Conservation (phyloP, 2,888 invertebrate species). For the Elegia similella region DNA sequence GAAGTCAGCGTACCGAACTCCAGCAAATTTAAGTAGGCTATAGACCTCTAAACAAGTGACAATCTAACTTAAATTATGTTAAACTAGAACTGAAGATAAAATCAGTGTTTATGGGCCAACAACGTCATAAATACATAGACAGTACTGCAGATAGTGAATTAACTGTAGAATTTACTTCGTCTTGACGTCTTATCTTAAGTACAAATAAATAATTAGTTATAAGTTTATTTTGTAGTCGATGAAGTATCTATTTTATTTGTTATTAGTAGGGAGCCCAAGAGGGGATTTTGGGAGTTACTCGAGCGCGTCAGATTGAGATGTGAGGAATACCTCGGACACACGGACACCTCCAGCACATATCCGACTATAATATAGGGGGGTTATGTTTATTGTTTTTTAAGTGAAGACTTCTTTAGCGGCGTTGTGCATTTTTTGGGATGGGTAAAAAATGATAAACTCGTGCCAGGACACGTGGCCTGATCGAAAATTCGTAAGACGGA, state of each 20-base stretch:
- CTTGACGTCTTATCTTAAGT: not conserved
- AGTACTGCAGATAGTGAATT: not conserved
- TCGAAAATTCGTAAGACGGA: no score
- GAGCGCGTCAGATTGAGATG: no score
- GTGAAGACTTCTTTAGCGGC: no score
- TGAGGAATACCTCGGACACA: no score
- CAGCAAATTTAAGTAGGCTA: constrained; percentile 6
- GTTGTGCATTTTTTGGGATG: no score
- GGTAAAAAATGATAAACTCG: no score
- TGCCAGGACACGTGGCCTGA: no score
- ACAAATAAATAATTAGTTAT: not conserved
- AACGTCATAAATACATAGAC: constrained; percentile 7
- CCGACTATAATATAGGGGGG: no score
- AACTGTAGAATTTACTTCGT: not conserved
- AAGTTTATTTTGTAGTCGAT: not conserved
- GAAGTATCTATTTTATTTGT: not conserved
- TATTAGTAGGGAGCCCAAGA: no score
- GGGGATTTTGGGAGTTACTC: no score
- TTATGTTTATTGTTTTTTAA: no score
- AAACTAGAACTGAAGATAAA: constrained; percentile 1
- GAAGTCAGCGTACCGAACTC: not conserved
- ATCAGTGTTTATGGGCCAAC: constrained; percentile 1
- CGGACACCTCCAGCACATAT: no score
- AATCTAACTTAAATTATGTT: constrained; percentile 7
- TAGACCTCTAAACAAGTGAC: constrained; percentile 10